These are phyloP conservation scores for Pseudorhombus dupliciocellatus DNA, from an alignment of 2,113 vertebrate genomes.

Conservation along the genomic window DNA sequence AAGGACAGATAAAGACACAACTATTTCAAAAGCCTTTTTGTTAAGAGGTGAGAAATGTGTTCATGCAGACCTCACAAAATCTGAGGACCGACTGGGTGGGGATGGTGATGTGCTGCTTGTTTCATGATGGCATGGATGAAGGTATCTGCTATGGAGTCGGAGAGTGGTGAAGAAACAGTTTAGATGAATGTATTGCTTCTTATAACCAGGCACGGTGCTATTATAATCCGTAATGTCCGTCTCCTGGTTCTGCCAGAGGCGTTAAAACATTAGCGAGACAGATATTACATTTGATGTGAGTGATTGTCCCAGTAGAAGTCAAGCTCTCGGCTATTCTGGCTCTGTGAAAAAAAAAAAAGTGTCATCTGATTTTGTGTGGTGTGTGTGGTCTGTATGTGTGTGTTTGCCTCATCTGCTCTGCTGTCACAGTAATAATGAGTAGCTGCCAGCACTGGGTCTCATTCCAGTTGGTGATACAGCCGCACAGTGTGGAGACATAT, in stretches of 20 bases:
- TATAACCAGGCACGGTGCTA: background rate
- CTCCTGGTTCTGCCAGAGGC: background rate
- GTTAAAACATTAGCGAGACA: slow-evolving; percentile 10
- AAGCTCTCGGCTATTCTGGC: slow-evolving; percentile 26
- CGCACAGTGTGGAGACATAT: slow-evolving; percentile 30
- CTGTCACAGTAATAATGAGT: slow-evolving; percentile 61
- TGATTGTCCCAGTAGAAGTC: slow-evolving; percentile 12
- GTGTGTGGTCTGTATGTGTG: background rate
- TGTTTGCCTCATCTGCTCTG: slow-evolving; percentile 19
- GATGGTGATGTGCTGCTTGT: too few species aligned
- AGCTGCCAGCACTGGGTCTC: slow-evolving; percentile 42
- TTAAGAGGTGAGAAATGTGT: too few species aligned
- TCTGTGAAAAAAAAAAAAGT: background rate
- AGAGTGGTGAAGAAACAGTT: too few species aligned
- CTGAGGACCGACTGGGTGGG: too few species aligned
- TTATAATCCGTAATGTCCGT: slow-evolving; percentile 2
- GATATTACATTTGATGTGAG: slow-evolving; percentile 6
- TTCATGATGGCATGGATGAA: too few species aligned
- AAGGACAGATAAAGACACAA: too few species aligned
- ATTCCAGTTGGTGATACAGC: slow-evolving; percentile 46
- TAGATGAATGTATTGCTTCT: too few species aligned
- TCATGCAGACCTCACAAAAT: too few species aligned
- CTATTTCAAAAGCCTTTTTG: too few species aligned
- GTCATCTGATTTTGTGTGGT: slow-evolving; percentile 23
- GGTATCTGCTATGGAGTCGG: too few species aligned